Evolutionary conservation across 2,888 invertebrate species (phyloP).

Genomic region (Lasioglossum vierecki): DNA sequence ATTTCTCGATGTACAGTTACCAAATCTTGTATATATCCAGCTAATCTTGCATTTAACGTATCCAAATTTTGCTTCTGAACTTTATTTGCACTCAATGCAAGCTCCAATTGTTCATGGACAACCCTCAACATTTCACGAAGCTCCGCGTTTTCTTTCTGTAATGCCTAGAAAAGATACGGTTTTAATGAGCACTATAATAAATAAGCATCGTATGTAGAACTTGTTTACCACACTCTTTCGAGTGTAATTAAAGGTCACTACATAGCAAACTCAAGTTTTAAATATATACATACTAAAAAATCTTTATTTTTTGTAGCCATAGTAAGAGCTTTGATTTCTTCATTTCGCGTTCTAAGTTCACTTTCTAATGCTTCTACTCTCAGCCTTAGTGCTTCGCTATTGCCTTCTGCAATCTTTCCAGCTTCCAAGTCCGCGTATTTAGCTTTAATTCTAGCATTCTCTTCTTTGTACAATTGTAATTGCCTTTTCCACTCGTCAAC

Average conservation of each 20-base stretch:
- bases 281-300: conserved; percentile 76
- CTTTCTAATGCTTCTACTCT: conserved; percentile 93
- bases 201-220: neutral
- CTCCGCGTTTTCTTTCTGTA: conserved; percentile 88
- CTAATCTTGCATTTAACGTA: conserved; percentile 93
- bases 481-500: conserved; percentile 99
- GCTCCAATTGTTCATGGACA: conserved; percentile 92
- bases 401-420: conserved; percentile 85
- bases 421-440: conserved; percentile 90
- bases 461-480: conserved; percentile 95
- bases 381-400: conserved; percentile 88
- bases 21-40: conserved; percentile 91
- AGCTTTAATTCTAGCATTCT: conserved; percentile 92
- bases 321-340: conserved; percentile 89
- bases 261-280: neutral
- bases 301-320: conserved; percentile 83
- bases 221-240: neutral
- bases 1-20: conserved; percentile 93
- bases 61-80: conserved; percentile 92
- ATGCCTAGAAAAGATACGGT: conserved; percentile 81
- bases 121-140: conserved; percentile 89
- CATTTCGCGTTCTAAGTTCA: conserved; percentile 93
- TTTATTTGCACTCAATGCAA: conserved; percentile 92
- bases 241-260: neutral
- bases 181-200: conserved; percentile 26